Base-by-base conservation (phyloP, 2,888 invertebrate species). In the Sphecodes monilicornis region DNA sequence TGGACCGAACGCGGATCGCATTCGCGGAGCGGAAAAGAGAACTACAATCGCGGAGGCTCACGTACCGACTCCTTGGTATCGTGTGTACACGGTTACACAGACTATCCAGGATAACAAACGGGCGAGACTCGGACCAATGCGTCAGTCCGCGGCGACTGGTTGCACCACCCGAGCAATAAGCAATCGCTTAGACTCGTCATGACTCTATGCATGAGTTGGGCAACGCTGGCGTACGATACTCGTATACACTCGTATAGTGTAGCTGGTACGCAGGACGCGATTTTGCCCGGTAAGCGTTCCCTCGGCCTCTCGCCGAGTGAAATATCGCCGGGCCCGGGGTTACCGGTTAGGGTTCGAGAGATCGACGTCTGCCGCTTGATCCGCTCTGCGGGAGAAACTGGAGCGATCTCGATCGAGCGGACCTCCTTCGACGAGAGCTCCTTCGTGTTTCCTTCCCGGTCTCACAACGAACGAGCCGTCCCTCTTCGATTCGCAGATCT, bases 161-260 rank as follows among this genome's bases (percentile, higher is more conserved):
- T 91, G 88, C 90, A 90, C 88, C 89, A 88, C 80, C 79, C 80
- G 80, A 86, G 89, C 90, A 91, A 91, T 91, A 90, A 90, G 91
- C 91, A 89, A 92, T 92, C 92, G 91, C 82, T 91, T 90, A 86
- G 84, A 86, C 86, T 85, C 91, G 90, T 92, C 92, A 92, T 93
- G 93, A 92, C 90, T 93, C 90, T 92, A 92, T 92, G 91, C 91
- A 93, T 93, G 93, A 92, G 92, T 92, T 91, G 80, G 86, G 87
- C 90, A 92, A 92, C 82, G 77, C 80, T 79, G 10, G 39, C 18
- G 78, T 64, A 64, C 64, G 81, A 60, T 29, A 60, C 60, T 50
- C 50, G 50, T 50, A 10, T n/a, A 50, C 50, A 50, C 50, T 8
- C 22, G 50, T 50, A n/a, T 50, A 50, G 50, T n/a, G 1, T 50